These are phyloP conservation scores for Pollachius pollachius DNA, from an alignment of 2,113 vertebrate species.

Conservation along the genomic window DNA sequence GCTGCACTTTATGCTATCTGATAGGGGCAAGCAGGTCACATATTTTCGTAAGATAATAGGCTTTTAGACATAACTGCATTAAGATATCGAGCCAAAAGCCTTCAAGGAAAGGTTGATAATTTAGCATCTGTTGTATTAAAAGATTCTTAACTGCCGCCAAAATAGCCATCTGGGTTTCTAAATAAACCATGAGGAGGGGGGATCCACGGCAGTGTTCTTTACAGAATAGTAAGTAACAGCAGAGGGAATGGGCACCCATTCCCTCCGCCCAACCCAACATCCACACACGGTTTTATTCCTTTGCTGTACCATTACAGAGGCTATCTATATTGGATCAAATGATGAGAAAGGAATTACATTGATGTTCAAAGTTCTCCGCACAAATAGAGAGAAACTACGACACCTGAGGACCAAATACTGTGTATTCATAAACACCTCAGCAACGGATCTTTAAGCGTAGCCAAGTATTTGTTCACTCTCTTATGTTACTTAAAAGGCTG, in stretches of 20 bases:
- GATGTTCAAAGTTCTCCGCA: no score
- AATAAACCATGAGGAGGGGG: constrained; percentile 47
- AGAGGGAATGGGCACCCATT: constrained; percentile 30
- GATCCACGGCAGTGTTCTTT: constrained; percentile 31
- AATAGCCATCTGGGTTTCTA: constrained; percentile 55
- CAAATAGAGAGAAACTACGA: no score
- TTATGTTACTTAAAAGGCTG: no score
- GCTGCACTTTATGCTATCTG: constrained; percentile 37
- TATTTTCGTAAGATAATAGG: constrained; percentile 54
- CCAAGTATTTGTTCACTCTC: no score
- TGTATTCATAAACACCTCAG: no score
- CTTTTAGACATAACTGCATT: constrained; percentile 48
- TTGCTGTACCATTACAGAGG: no score
- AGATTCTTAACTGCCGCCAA: constrained; percentile 42
- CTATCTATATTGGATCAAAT: no score
- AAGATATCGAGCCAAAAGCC: constrained; percentile 41
- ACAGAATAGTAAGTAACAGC: constrained; percentile 32
- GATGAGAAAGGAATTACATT: no score
- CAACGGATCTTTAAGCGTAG: no score
- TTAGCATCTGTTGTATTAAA: constrained; percentile 55
- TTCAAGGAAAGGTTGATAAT: constrained; percentile 36
- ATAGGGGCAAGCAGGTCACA: constrained; percentile 39
- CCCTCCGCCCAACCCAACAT: background rate
- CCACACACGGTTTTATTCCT: no score
- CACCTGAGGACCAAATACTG: no score